Percentiles rank a stretch among this genome's conserved stretches.
phyloP scores from a whole-genome alignment of 2,797 vertebrate genomes.

The Micropoecilia bifurca region DNA sequence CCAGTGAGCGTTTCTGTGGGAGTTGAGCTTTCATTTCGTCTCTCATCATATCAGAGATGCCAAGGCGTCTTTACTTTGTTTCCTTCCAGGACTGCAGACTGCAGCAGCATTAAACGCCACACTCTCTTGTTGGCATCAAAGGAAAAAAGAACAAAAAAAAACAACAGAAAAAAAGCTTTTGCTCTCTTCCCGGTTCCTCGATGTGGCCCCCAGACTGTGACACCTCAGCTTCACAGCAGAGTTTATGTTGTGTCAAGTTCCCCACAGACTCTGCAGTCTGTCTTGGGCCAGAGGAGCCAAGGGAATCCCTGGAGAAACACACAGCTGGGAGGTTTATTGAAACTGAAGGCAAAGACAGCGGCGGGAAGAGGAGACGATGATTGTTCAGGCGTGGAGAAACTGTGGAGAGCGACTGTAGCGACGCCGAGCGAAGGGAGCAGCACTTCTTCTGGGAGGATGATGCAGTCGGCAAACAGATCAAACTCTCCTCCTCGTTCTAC shows the following conservation, averaged over 20 bases:
- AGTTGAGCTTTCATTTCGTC: constrained; percentile 11
- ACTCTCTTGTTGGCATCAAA: constrained; percentile 16
- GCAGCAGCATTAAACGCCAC: constrained; percentile 20
- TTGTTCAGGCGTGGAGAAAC: constrained; percentile 37
- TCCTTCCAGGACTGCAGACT: constrained; percentile 28
- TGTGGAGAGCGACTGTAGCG: constrained; percentile 50
- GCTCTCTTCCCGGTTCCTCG: constrained; percentile 48
- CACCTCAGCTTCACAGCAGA: constrained; percentile 68
- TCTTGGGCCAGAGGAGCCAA: constrained; percentile 67
- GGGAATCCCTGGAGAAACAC: constrained; percentile 78
- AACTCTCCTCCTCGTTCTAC: constrained; percentile 18
- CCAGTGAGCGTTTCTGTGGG: neutral
- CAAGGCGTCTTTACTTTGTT: constrained; percentile 38
- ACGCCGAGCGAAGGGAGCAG: constrained; percentile 7
- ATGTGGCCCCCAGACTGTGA: constrained; percentile 67
- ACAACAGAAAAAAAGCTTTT: constrained; percentile 21
- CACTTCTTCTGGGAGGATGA: constrained; percentile 15
- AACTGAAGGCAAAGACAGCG: constrained; percentile 69
- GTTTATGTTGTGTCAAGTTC: constrained; percentile 77
- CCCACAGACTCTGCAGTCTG: constrained; percentile 74
- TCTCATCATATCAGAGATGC: constrained; percentile 43
- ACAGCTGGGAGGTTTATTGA: constrained; percentile 76
- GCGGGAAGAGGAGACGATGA: constrained; percentile 36
- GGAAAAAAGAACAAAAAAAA: constrained; percentile 48
- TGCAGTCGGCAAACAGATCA: constrained; percentile 35